phyloP scores from a whole-genome alignment of 2,888 invertebrate species.

The Drosophila falleni region DNA sequence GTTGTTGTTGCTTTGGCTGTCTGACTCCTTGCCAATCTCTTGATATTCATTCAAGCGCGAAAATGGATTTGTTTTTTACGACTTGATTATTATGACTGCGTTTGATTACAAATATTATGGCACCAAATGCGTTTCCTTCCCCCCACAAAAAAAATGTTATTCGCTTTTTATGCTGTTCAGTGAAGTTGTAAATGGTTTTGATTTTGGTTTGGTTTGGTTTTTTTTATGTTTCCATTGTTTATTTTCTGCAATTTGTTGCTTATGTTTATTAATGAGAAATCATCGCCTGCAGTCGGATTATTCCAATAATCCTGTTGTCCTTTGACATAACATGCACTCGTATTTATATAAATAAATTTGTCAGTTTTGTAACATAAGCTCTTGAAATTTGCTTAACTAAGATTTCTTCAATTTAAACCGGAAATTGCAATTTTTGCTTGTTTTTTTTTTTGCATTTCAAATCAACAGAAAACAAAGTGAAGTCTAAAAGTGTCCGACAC shows the following conservation, averaged over 20 bases:
- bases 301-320: background rate
- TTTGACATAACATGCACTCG: background rate
- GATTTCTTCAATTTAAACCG: background rate
- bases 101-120: conserved; percentile 81
- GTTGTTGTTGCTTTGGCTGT: conserved; percentile 26
- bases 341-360: too few species aligned
- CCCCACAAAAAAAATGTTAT: conserved; percentile 1
- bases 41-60: conserved; percentile 76
- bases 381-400: background rate
- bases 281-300: conserved; percentile 51
- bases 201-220: conserved; percentile 38
- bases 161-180: conserved; percentile 52
- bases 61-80: conserved; percentile 84
- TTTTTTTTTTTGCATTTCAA: conserved; percentile 38
- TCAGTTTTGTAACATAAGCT: background rate
- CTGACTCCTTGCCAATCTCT: conserved; percentile 55
- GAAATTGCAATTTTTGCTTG: conserved; percentile 33
- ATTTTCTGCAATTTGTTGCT: conserved; percentile 49
- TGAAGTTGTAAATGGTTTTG: conserved; percentile 67
- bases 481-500: conserved; percentile 15
- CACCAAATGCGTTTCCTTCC: conserved; percentile 33
- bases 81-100: conserved; percentile 83
- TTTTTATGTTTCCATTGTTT: conserved; percentile 20
- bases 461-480: conserved; percentile 30
- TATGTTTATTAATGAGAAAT: conserved; percentile 77